Conservation (phyloP, 2,888 invertebrate genomes). For the Chelonus formosanus region DNA sequence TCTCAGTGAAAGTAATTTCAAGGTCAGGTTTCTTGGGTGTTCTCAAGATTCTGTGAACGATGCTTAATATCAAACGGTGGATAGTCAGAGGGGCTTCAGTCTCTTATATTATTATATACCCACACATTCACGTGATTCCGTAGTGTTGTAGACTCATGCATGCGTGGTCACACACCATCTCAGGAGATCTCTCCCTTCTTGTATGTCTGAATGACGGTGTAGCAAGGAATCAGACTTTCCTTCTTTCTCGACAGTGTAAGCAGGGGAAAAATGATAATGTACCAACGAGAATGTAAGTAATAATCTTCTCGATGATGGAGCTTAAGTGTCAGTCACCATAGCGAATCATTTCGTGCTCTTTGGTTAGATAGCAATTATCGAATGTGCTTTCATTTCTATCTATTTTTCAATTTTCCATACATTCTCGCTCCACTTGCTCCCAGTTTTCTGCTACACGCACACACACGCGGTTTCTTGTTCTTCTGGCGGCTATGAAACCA, state of each 20-base stretch:
- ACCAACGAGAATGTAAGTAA: too few species aligned
- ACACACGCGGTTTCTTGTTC: slow-evolving; percentile 12
- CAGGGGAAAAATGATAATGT: too few species aligned
- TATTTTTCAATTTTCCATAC: slow-evolving; percentile 38
- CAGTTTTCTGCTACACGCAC: slow-evolving; percentile 15
- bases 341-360: slow-evolving; percentile 1
- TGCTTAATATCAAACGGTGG: not conserved
- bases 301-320: too few species aligned
- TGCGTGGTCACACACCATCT: slow-evolving; percentile 41
- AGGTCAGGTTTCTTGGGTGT: not conserved
- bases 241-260: not conserved
- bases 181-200: slow-evolving; percentile 14
- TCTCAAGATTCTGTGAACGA: slow-evolving; percentile 1
- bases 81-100: not conserved
- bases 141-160: slow-evolving; percentile 40
- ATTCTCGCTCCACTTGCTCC: slow-evolving; percentile 32
- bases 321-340: slow-evolving; percentile 37
- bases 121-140: slow-evolving; percentile 47
- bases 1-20: slow-evolving; percentile 4
- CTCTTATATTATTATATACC: slow-evolving; percentile 30
- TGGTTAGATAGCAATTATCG: slow-evolving; percentile 1
- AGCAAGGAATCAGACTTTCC: slow-evolving; percentile 13
- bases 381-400: slow-evolving; percentile 1
- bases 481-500: slow-evolving; percentile 24
- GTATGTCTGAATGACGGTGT: slow-evolving; percentile 25